Evolutionary conservation across 2,797 vertebrate species (phyloP), one percentile per base, ranked within the genome.

Genomic region (Champsocephalus esox): DNA sequence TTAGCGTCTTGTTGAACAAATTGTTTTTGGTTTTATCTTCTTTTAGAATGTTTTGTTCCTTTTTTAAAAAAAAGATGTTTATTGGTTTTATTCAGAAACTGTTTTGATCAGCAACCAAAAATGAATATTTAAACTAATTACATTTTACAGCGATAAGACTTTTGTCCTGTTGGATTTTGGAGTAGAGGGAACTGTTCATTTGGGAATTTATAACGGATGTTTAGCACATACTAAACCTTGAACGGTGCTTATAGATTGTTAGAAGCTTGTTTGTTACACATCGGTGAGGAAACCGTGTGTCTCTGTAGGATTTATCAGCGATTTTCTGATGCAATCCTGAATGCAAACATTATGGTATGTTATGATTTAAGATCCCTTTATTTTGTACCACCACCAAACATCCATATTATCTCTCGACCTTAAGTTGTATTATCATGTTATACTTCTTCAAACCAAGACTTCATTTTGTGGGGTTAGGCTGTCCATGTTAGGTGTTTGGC

Each of bases 261-360:
- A 48, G 54, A 70, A 9, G 44, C 75, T 24, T 76, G 63, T 79
- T 66, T 9, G 51, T 73, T 66, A 56, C 80, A 48, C 46, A 65
- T 41, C 46, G 9, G 41, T 45, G 28, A 16, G 1, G 12, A 68
- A 64, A 76, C 60, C 72, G 71, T 43, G 14, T 52, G 32, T 74
- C 12, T 70, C 19, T 65, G 38, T 73, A 44, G 50, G 48, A 82
- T 74, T 81, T 69, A 41, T 84, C 54, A 50, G 57, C 51, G 61
- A 66, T 69, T 77, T 64, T 87, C 59, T 79, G 63, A 86, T 83
- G 81, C 77, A 80, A 85, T 89, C 75, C 19, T 19, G 19, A 19
- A 19, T 19, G 19, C 19, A 19, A 63, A 76, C 74, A 84, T 75
- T 61, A 57, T 51, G 11, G 19, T 64, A 34, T 63, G 43, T 80